Percentiles rank a stretch among this genome's conserved stretches.
Evolutionary conservation across 2,888 invertebrate species (phyloP).

Genomic region (Drosophila monieri): DNA sequence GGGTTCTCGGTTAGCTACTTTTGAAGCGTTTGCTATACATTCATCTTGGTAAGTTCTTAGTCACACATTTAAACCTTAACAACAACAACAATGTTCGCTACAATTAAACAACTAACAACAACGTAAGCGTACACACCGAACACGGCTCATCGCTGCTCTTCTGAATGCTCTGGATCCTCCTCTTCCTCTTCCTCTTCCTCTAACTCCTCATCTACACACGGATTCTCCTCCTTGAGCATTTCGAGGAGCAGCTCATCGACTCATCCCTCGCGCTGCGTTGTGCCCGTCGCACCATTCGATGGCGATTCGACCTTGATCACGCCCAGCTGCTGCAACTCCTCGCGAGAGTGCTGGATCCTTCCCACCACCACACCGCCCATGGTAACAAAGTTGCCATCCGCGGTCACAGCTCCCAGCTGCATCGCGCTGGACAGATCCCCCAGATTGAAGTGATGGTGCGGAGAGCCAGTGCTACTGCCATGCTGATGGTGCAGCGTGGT

Average conservation of each 20-base stretch:
- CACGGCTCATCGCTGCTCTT: slow-evolving; percentile 47
- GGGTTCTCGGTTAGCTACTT: slow-evolving; percentile 53
- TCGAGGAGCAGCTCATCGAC: slow-evolving; percentile 78
- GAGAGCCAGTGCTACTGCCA: slow-evolving; percentile 47
- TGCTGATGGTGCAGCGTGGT: slow-evolving; percentile 63
- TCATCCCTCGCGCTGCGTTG: slow-evolving; percentile 78
- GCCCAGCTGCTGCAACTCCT: slow-evolving; percentile 77
- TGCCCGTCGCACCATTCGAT: slow-evolving; percentile 55
- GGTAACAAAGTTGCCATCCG: slow-evolving; percentile 81
- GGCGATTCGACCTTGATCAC: slow-evolving; percentile 80
- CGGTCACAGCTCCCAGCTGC: slow-evolving; percentile 79
- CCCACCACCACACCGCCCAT: slow-evolving; percentile 82
- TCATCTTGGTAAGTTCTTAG: slow-evolving; percentile 58
- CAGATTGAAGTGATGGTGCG: slow-evolving; percentile 77
- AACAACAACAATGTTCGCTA: slow-evolving; percentile 78
- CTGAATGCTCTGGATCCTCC: slow-evolving; percentile 26
- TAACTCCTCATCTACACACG: slow-evolving; percentile 35
- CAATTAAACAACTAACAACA: slow-evolving; percentile 81
- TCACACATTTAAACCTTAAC: slow-evolving; percentile 72
- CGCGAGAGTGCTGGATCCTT: slow-evolving; percentile 73
- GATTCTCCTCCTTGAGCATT: slow-evolving; percentile 75
- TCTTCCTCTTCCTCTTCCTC: slow-evolving; percentile 26
- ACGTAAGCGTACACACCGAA: slow-evolving; percentile 73
- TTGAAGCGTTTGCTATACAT: slow-evolving; percentile 68
- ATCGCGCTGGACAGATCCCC: slow-evolving; percentile 77